These are phyloP conservation scores for Kryptolebias ocellatus DNA, from an alignment of 2,797 vertebrate species.

Conservation along the genomic window DNA sequence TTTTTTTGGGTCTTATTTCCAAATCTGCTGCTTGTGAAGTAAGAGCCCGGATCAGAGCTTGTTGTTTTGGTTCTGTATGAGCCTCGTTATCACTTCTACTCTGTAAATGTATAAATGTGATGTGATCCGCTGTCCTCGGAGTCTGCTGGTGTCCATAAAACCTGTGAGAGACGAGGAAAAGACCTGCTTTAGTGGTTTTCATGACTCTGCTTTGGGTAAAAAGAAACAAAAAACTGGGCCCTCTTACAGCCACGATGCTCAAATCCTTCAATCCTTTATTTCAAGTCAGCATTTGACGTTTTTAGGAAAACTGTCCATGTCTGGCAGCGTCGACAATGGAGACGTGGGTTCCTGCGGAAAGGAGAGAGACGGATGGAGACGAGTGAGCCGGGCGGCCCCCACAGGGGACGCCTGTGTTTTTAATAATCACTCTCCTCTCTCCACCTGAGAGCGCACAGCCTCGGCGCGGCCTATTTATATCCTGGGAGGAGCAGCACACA, in stretches of 20 bases:
- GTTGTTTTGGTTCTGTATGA: background rate
- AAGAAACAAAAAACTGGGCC: background rate
- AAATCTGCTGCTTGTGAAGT: conserved; percentile 7
- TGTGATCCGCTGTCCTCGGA: conserved; percentile 4
- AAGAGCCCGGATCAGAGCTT: background rate
- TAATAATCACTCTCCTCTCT: conserved; percentile 74
- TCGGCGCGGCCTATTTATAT: conserved; percentile 72
- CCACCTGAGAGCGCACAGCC: conserved; percentile 69
- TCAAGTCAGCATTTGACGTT: conserved; percentile 13
- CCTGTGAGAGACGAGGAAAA: background rate
- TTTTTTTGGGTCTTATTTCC: conserved; percentile 17
- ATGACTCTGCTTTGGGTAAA: background rate
- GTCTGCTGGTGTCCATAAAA: conserved; percentile 1
- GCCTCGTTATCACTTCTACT: too few relatives aligned
- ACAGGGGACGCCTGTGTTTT: conserved; percentile 70
- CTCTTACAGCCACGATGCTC: background rate
- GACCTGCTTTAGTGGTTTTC: background rate
- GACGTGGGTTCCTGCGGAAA: conserved; percentile 45
- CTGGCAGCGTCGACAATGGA: conserved; percentile 43
- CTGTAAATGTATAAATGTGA: background rate
- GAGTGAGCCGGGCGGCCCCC: conserved; percentile 47
- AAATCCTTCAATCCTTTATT: conserved; percentile 11
- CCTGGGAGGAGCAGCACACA: conserved; percentile 50
- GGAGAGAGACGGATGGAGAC: conserved; percentile 60
- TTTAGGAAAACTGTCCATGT: background rate